A percentile compares a stretch with the other conserved stretches of the same genome.
phyloP scores from a whole-genome alignment of 2,797 vertebrate species.

The Galagoides demidoff region DNA sequence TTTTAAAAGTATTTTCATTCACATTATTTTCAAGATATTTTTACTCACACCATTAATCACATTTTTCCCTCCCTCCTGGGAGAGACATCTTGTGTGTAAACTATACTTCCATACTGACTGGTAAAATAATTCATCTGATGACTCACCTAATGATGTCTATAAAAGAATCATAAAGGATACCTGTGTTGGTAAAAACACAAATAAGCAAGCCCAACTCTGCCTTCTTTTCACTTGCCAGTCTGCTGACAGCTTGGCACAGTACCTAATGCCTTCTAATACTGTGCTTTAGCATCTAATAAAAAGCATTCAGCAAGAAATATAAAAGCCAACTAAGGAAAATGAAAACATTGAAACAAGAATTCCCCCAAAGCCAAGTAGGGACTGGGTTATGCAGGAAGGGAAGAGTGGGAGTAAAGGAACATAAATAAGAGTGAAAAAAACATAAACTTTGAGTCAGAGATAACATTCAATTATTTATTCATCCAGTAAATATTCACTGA shows the following conservation, averaged over 20 bases:
- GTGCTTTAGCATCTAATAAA: slow-evolving; percentile 27
- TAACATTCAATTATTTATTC: background rate
- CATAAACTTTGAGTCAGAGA: background rate
- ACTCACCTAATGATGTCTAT: background rate
- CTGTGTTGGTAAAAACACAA: background rate
- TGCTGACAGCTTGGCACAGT: background rate
- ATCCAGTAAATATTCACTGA: background rate
- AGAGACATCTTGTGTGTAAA: background rate
- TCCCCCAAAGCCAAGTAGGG: background rate
- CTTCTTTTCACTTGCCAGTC: slow-evolving; percentile 14
- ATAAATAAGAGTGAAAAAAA: background rate
- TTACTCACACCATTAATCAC: background rate
- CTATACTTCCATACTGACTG: background rate
- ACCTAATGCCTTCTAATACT: slow-evolving; percentile 32
- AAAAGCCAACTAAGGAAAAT: slow-evolving; percentile 50
- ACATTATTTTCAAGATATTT: slow-evolving; percentile 3
- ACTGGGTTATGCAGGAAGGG: background rate
- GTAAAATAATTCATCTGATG: slow-evolving; percentile 51
- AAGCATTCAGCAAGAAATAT: slow-evolving; percentile 38
- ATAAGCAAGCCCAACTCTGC: background rate
- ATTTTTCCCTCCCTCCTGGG: background rate
- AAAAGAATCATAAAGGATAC: slow-evolving; percentile 36
- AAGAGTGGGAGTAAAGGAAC: background rate
- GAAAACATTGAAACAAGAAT: slow-evolving; percentile 36
- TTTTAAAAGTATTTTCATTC: slow-evolving; percentile 18